Base-by-base conservation (phyloP, 92 coral and sea anemone species). In the Virgularia gustaviana region DNA sequence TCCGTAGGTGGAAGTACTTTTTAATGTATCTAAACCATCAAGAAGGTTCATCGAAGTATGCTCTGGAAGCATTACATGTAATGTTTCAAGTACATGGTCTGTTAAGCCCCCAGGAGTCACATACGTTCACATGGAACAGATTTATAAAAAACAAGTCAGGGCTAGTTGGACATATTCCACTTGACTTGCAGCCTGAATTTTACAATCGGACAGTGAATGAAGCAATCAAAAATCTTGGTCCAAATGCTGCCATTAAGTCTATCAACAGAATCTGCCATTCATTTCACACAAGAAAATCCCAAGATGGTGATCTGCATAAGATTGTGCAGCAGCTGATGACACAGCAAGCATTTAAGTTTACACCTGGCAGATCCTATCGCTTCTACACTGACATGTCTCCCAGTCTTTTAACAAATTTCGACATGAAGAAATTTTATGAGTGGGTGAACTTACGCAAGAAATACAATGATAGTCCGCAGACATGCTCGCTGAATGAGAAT, bases 401-500 rank as follows among this genome's bases (percentile, higher is more conserved):
- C 39, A 57, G 64, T 15, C n/a, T 57, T 36, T 9, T 57, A 28
- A 23, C 64, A 12, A 41, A 41, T 8, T 57, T 57, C 18, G 64
- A 57, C 18, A 15, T 57, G 19, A 36, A 57, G 34, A 57, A 57
- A 8, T 30, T 57, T 36, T 57, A 6, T 25, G 13, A 57, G 5
- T 57, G 64, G 64, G 34, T 57, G 18, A 57, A 57, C 7, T 41
- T 30, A 25, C 64, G 34, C 36, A 57, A 57, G 36, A 31, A 54
- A 54, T 35, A 54, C 12, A n/a, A 57, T 57, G 7, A 12, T 57
- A 29, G 30, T 31, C 3, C 64, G 18, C 2, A 57, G 64, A 16
- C 64, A 41, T 57, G 64, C 64, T 31, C 64, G 64, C 1, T 57
- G 34, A 57, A 56, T 15, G 15, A n/a, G n/a, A n/a, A n/a, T n/a